Evolutionary conservation across 2,888 invertebrate species (phyloP).

Genomic region (Holacanthella duospinosa): DNA sequence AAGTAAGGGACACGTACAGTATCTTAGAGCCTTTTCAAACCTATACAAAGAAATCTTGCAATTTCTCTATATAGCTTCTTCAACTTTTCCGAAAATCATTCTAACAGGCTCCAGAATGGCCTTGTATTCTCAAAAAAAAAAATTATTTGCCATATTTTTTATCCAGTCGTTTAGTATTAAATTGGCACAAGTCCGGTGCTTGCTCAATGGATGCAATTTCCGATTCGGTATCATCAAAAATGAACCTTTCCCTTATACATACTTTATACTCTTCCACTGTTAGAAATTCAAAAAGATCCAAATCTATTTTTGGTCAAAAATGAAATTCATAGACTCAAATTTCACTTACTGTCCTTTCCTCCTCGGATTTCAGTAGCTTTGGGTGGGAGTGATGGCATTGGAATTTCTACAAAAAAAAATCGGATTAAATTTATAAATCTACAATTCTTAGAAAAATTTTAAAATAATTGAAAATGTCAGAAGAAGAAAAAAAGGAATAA

Average conservation of each 20-base stretch:
- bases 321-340: not conserved
- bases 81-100: too few species aligned
- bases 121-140: too few species aligned
- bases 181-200: not conserved
- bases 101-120: too few species aligned
- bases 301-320: not conserved
- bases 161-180: not conserved
- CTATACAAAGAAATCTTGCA: too few species aligned
- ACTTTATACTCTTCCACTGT: not conserved
- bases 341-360: conserved; percentile 32
- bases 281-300: not conserved
- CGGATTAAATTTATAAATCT: too few species aligned
- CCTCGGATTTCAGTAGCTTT: conserved; percentile 65
- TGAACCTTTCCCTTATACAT: not conserved
- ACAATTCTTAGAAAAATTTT: not conserved
- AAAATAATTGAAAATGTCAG: not conserved
- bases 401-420: conserved; percentile 56
- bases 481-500: not conserved
- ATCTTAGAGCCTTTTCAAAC: too few species aligned
- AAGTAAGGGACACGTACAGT: too few species aligned
- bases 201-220: not conserved
- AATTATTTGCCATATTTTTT: not conserved
- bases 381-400: conserved; percentile 73
- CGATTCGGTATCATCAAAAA: not conserved
- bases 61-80: too few species aligned